These are phyloP conservation scores for Takifugu ocellatus DNA, from an alignment of 2,797 vertebrate genomes.

Conservation along the genomic window DNA sequence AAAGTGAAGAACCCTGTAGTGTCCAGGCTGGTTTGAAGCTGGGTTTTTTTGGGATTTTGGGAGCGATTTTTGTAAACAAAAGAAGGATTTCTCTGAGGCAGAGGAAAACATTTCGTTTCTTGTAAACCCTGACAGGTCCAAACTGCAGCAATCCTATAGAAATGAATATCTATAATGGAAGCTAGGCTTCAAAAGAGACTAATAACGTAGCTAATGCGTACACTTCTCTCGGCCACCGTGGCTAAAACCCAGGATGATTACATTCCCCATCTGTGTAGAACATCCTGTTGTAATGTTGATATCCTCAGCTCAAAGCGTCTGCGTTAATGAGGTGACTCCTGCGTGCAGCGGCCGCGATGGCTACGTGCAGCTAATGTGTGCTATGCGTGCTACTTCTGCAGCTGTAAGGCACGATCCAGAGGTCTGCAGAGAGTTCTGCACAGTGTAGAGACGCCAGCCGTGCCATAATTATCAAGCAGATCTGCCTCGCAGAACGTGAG, in stretches of 20 bases:
- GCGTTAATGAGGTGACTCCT: constrained; percentile 41
- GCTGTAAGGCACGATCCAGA: constrained; percentile 3
- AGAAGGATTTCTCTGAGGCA: no score
- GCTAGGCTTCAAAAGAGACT: no score
- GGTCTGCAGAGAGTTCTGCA: constrained; percentile 11
- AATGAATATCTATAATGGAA: not conserved
- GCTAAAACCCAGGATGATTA: constrained; percentile 16
- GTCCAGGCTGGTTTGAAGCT: constrained; percentile 7
- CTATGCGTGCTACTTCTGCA: constrained; percentile 3
- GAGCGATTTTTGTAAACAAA: no score
- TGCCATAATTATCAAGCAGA: constrained; percentile 10
- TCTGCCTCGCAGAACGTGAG: not conserved
- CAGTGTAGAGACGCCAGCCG: not conserved
- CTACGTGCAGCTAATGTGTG: no score
- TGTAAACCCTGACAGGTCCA: no score
- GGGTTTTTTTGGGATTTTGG: not conserved
- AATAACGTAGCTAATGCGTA: no score
- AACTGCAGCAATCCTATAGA: no score
- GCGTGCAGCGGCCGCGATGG: not conserved
- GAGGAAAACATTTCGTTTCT: no score
- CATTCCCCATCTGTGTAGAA: constrained; percentile 16
- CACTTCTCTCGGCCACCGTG: no score
- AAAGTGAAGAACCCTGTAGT: not conserved
- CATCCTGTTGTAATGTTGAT: constrained; percentile 35
- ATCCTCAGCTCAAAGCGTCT: constrained; percentile 18